A percentile compares a stretch with the other conserved stretches of the same genome.
Evolutionary conservation across 2,888 invertebrate species (phyloP).

Genomic region (Hecatera dysodea): DNA sequence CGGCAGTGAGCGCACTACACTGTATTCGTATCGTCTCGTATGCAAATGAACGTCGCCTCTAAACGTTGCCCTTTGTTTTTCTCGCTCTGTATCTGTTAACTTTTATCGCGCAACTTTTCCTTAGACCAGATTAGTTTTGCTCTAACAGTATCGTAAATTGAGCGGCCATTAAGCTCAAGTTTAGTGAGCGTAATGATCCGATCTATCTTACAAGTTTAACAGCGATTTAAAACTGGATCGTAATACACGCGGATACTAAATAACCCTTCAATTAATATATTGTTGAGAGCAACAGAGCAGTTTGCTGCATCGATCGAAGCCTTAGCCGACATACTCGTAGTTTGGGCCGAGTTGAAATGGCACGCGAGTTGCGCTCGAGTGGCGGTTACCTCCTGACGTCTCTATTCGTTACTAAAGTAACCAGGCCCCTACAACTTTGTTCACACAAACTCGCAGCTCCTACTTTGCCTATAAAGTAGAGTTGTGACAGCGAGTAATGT

Average conservation of each 20-base stretch:
- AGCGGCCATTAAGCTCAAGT: conserved; percentile 74
- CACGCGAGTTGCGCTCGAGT: conserved; percentile 84
- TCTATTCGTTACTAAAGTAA: conserved; percentile 89
- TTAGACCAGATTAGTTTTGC: conserved; percentile 82
- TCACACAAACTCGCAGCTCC: conserved; percentile 83
- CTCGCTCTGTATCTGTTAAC: conserved; percentile 74
- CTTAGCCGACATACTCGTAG: conserved; percentile 74
- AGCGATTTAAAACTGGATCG: conserved; percentile 66
- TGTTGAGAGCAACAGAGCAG: conserved; percentile 67
- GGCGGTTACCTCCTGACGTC: conserved; percentile 85
- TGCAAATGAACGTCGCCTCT: conserved; percentile 81
- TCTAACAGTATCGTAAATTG: conserved; percentile 81
- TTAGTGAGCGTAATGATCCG: conserved; percentile 75
- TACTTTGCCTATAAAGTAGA: conserved; percentile 90
- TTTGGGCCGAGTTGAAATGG: conserved; percentile 82
- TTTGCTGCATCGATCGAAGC: conserved; percentile 72
- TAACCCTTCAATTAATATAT: conserved; percentile 69
- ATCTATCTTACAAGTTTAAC: conserved; percentile 74
- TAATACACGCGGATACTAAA: conserved; percentile 62
- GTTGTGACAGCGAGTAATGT: conserved; percentile 90
- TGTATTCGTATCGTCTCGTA: conserved; percentile 73
- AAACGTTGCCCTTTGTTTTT: conserved; percentile 80
- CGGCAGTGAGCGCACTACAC: conserved; percentile 72
- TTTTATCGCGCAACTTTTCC: conserved; percentile 83
- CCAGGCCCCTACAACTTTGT: conserved; percentile 86